Conservation (phyloP, 2,888 invertebrate genomes). For the Candidula unifasciata region DNA sequence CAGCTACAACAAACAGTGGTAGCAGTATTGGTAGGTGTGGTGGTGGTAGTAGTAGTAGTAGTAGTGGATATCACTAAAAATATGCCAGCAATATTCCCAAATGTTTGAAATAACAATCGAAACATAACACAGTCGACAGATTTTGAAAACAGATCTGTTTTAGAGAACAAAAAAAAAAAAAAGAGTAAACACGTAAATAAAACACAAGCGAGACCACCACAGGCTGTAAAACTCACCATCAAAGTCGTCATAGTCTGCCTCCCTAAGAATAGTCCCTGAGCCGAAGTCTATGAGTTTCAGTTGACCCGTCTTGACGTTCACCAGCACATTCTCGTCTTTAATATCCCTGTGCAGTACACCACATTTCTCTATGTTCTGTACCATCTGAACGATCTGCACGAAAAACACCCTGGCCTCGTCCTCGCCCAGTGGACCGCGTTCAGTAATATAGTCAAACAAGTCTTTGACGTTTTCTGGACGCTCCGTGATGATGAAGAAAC, state of each 20-base stretch:
- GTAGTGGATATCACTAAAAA: no score
- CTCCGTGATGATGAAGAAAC: slow-evolving; percentile 82
- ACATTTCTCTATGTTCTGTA: slow-evolving; percentile 79
- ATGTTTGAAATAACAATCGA: no score
- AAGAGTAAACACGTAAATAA: no score
- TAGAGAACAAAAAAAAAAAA: no score
- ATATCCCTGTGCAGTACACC: slow-evolving; percentile 82
- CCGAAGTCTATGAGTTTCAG: slow-evolving; percentile 83
- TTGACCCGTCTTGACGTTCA: slow-evolving; percentile 80
- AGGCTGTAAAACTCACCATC: slow-evolving; percentile 80
- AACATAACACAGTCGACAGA: no score
- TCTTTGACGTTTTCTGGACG: slow-evolving; percentile 81
- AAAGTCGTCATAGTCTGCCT: slow-evolving; percentile 81
- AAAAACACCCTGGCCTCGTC: slow-evolving; percentile 80
- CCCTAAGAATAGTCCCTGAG: slow-evolving; percentile 81
- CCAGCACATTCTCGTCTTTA: slow-evolving; percentile 83
- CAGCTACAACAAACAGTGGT: no score
- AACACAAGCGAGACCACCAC: no score
- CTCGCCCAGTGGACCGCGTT: slow-evolving; percentile 80
- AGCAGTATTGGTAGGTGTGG: no score
- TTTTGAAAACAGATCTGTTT: no score
- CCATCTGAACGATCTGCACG: slow-evolving; percentile 80
- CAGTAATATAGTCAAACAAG: slow-evolving; percentile 83
- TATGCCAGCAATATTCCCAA: no score
- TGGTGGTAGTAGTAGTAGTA: no score